Evolutionary conservation across 2,113 vertebrate genomes (phyloP), one percentile per base, ranked within the genome.

Genomic region (Tenrec ecaudatus): DNA sequence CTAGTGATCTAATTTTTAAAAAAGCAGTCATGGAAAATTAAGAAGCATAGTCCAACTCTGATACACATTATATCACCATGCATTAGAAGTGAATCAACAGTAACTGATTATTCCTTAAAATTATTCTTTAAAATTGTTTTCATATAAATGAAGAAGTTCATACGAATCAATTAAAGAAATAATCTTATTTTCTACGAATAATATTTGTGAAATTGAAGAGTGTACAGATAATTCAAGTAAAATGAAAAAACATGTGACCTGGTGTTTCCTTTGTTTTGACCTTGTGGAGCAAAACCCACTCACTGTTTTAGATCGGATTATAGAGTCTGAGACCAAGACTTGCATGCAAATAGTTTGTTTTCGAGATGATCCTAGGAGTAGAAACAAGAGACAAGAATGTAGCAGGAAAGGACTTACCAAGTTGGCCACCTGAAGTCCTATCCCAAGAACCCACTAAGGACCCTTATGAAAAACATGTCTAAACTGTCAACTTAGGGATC

Each of bases 151-250:
- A 53, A 62, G 53, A 76, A 40, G 3, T 33, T 83, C 40, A 68
- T 9, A 36, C 17, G 31, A 33, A 27, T 36, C n/a, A 23, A n/a
- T 33, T 29, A 80, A 92, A 47, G 5, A 81, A 53, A 10, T 53
- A 77, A 58, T 84, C 17, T 60, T 27, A 27, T 91, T 94, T 19
- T 83, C 47, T 80, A 57, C 91, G 53, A 79, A 75, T 7, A 43
- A 11, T 89, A 79, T 22, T 87, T 57, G 66, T 23, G 62, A 86
- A 92, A 92, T 10, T 53, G 47, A 10, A 53, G n/a, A 60, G 77
- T 64, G 53, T 43, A 19, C 75, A 79, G 10, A 89, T 53, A 53
- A 53, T 76, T 57, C 17, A 36, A n/a, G 58, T 22, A 33, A 62
- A 84, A 64, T 53, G 14, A 76, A 83, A 83, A 75, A 60, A 19